Evolutionary conservation across 1,140 invertebrate genomes (phyloP).

Genomic region (Drosophila auraria): DNA sequence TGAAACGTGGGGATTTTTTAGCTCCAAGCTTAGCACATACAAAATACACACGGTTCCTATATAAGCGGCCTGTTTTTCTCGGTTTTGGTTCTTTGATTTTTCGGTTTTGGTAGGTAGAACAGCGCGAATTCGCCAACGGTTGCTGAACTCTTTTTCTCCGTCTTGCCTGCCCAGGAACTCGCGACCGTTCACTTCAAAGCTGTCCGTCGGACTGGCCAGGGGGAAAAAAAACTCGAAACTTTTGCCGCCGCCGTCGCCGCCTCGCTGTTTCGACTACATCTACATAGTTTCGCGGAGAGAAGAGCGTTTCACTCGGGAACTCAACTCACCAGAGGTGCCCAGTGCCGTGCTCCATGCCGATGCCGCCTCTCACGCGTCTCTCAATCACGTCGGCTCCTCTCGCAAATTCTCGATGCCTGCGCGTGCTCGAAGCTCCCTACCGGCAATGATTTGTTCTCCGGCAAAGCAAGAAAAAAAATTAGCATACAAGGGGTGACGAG

Average conservation of each 20-base stretch:
- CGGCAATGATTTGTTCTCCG: constrained; percentile 45
- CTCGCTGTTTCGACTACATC: constrained; percentile 40
- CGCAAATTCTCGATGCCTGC: constrained; percentile 39
- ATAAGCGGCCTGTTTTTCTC: constrained; percentile 26
- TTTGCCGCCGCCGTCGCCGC: constrained; percentile 45
- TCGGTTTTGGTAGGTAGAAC: constrained; percentile 54
- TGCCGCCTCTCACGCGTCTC: constrained; percentile 32
- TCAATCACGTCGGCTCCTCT: constrained; percentile 25
- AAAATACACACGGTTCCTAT: constrained; percentile 20
- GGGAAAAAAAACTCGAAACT: constrained; percentile 64
- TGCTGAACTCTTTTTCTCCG: constrained; percentile 50
- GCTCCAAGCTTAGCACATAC: constrained; percentile 9
- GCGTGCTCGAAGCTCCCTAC: constrained; percentile 38
- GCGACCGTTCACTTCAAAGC: constrained; percentile 73
- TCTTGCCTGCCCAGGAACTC: constrained; percentile 57
- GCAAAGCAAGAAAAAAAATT: constrained; percentile 3
- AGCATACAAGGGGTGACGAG: not conserved
- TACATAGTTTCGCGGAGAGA: constrained; percentile 33
- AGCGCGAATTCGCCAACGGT: constrained; percentile 60
- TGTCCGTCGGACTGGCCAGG: constrained; percentile 68
- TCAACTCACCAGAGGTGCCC: not conserved
- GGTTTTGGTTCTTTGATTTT: constrained; percentile 6
- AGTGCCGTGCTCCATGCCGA: constrained; percentile 8
- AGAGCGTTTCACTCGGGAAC: constrained; percentile 7
- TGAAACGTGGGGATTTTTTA: constrained; percentile 14